Conservation (phyloP, 2,113 vertebrate genomes). For the Petrocephalus microphthalmus region DNA sequence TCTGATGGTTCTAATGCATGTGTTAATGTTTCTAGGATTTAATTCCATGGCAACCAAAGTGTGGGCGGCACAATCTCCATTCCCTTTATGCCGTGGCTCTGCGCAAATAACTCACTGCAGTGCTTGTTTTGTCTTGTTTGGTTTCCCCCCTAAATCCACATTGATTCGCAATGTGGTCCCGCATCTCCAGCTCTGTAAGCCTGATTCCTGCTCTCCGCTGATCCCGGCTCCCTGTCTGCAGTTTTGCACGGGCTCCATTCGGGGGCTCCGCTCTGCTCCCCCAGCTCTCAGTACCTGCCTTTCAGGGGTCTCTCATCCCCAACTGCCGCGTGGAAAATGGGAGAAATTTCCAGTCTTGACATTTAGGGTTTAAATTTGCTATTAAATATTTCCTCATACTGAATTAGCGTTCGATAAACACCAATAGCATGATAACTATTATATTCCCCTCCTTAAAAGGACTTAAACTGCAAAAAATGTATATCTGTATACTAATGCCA, state of each 20-base stretch:
- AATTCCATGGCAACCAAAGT: conserved; percentile 13
- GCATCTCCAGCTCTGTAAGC: neutral
- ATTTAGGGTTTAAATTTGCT: neutral
- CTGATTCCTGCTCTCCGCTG: neutral
- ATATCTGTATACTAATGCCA: neutral
- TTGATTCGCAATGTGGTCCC: neutral
- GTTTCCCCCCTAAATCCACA: neutral
- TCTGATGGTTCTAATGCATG: conserved; percentile 6
- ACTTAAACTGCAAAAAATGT: neutral
- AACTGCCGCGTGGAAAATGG: neutral
- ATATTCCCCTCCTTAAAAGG: neutral
- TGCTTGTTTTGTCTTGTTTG: neutral
- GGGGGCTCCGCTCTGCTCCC: neutral
- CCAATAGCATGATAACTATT: neutral
- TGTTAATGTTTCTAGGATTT: conserved; percentile 6
- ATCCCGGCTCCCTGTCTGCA: neutral
- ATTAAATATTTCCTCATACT: neutral
- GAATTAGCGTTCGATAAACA: neutral
- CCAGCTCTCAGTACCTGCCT: neutral
- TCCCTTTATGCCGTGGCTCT: neutral
- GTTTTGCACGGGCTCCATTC: neutral
- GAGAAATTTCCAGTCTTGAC: neutral
- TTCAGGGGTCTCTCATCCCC: neutral
- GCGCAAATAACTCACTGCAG: neutral
- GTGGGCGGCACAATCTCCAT: neutral